A percentile compares a stretch with the other conserved stretches of the same genome.
Evolutionary conservation across 1,140 invertebrate genomes (phyloP).

Genomic region (Micrasema minimum): DNA sequence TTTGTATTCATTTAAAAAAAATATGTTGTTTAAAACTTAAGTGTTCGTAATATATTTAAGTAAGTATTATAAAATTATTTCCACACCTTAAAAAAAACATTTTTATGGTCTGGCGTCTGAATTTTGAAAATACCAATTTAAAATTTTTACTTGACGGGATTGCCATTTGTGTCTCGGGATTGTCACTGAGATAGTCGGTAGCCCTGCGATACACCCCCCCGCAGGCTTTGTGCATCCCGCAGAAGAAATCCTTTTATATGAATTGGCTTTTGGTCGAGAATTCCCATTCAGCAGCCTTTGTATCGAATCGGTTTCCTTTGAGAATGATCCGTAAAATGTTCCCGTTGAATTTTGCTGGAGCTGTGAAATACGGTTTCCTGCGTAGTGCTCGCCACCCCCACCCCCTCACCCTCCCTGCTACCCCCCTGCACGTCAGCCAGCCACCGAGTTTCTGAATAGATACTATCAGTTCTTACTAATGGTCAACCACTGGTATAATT

Average conservation of each 20-base stretch:
- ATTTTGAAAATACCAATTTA: no score
- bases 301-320: conserved; percentile 42
- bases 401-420: background rate
- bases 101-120: no score
- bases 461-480: no score
- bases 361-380: conserved; percentile 17
- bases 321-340: conserved; percentile 38
- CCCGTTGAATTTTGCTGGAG: conserved; percentile 2
- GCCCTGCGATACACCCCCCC: background rate
- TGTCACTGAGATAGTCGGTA: no score
- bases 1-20: no score
- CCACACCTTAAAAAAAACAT: no score
- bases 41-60: no score
- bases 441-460: background rate
- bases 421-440: background rate
- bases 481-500: no score
- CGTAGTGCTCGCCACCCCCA: background rate
- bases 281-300: conserved; percentile 40
- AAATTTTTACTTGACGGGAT: no score
- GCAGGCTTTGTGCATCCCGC: conserved; percentile 32
- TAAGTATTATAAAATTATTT: no score
- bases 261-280: conserved; percentile 44
- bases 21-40: no score
- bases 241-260: conserved; percentile 42
- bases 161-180: no score